phyloP scores from a whole-genome alignment of 35 echinoderm and acorn worm species.

The Ophioderma brevispina region DNA sequence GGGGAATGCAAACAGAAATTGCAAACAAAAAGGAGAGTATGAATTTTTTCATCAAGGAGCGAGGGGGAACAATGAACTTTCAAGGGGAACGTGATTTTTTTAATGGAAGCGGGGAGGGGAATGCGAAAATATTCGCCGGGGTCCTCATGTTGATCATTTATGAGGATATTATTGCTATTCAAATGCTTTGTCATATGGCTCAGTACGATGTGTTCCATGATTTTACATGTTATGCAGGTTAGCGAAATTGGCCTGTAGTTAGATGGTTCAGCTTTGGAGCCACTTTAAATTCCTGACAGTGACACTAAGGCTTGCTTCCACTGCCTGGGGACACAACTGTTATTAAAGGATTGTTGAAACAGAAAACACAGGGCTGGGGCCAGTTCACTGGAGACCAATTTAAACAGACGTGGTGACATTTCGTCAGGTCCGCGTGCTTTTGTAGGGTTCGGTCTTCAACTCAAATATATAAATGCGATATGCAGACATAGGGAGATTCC shows the following conservation, averaged over 20 bases:
- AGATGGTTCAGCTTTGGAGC: conserved; percentile 18
- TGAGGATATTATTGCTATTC: conserved; percentile 20
- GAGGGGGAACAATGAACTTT: no score
- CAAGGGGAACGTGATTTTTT: conserved; percentile 35
- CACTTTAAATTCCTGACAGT: not conserved
- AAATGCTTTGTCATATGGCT: conserved; percentile 32
- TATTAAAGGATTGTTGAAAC: conserved; percentile 30
- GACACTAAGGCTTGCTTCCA: conserved; percentile 30
- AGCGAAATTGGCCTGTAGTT: conserved; percentile 54
- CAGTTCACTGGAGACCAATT: not conserved
- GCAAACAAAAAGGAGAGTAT: no score
- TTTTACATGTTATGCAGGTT: conserved; percentile 48
- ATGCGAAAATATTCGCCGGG: no score
- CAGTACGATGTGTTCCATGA: conserved; percentile 45
- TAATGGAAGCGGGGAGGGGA: conserved; percentile 19
- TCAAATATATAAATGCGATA: not conserved
- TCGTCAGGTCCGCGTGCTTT: conserved; percentile 43
- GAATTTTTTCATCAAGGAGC: no score
- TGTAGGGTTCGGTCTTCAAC: not conserved
- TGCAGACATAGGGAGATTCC: not conserved
- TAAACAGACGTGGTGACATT: not conserved
- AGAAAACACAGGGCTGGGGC: conserved; percentile 6
- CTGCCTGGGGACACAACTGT: conserved; percentile 5
- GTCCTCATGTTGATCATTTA: conserved; percentile 37
- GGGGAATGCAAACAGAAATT: no score